Evolutionary conservation across 2,888 invertebrate species (phyloP), one percentile per base, ranked within the genome.

Genomic region (Corythucha ciliata): DNA sequence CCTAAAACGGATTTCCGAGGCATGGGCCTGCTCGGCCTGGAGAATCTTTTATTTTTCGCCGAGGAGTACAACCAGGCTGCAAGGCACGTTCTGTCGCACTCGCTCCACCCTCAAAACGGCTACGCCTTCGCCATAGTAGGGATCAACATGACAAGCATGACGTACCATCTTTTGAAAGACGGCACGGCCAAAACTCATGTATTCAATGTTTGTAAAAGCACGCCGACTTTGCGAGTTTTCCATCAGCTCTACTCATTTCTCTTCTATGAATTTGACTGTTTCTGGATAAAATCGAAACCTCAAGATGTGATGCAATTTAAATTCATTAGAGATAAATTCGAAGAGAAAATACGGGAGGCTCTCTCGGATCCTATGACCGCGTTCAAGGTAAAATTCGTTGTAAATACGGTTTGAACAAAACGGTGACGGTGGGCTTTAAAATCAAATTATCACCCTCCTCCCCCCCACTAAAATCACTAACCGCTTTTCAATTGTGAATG

Each of bases 1-100:
- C 97, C 97, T 0, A 87, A 89, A 69, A 97, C 97, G 1, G 97
- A 98, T 71, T 98, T 98, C 66, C 80, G 97, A 46, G 97, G 97
- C 55, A 97, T 97, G 94, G 97, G 97, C 21, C 69, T 94, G 54
- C 73, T 98, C 33, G 94, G 94, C 7, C 71, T 98, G 40, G 88
- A 94, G 62, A 94, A 96, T 70, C 73, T 97, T 1, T 66, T 93
- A 62, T 93, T 76, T 65, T 92, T 94, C 70, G 83, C 88, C 22
- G 75, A 75, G 27, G 83, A 86, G 64, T 89, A 90, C 68, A 79
- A 79, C 18, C 78, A 78, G 61, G 79, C 83, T 14, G 85, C 92
- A 2, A 77, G 77, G 46, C 85, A 89, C 66, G 85, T 92, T 4
- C 70, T 93, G 12, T 79, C 83, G 16, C 90, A 90, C 66, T 92